Percentiles rank a stretch among this genome's conserved stretches.
phyloP scores from a whole-genome alignment of 2,888 invertebrate genomes.

The Epicampocera succincta region DNA sequence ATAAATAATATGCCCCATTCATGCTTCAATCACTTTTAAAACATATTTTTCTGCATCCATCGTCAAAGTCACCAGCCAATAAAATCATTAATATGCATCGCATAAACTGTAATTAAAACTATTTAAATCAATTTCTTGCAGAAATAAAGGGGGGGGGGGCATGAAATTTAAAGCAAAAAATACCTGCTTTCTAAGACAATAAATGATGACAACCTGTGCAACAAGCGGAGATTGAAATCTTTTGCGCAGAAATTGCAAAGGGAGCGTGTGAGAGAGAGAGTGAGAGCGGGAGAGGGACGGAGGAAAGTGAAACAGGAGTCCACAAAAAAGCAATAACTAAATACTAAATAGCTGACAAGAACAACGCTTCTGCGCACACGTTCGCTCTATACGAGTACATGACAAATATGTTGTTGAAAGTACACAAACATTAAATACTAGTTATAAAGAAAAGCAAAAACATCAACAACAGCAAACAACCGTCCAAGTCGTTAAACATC shows the following conservation, averaged over 20 bases:
- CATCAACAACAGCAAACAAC: conserved; percentile 8
- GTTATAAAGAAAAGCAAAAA: conserved; percentile 9
- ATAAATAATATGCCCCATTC: conserved; percentile 24
- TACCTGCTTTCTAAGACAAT: conserved; percentile 39
- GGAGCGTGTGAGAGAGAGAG: not conserved
- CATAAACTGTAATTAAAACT: conserved; percentile 62
- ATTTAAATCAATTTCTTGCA: conserved; percentile 62
- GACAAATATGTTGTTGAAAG: conserved; percentile 36
- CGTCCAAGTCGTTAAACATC: conserved; percentile 31
- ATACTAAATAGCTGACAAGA: conserved; percentile 47
- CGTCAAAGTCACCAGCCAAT: conserved; percentile 14
- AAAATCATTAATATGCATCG: conserved; percentile 56
- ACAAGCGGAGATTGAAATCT: conserved; percentile 56
- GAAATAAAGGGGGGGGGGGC: conserved; percentile 5
- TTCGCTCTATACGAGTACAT: conserved; percentile 40
- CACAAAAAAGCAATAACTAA: not conserved
- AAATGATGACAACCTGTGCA: conserved; percentile 59
- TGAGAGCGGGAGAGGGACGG: too few species aligned
- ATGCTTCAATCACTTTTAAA: conserved; percentile 24
- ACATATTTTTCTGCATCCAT: conserved; percentile 29
- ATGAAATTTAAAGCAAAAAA: not conserved
- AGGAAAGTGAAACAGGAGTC: not conserved
- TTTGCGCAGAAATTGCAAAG: conserved; percentile 31
- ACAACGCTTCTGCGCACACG: conserved; percentile 60
- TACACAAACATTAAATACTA: conserved; percentile 38